A percentile compares a stretch with the other conserved stretches of the same genome.
Conservation (phyloP, 2,888 invertebrate genomes). For the Drosophila formosana region DNA sequence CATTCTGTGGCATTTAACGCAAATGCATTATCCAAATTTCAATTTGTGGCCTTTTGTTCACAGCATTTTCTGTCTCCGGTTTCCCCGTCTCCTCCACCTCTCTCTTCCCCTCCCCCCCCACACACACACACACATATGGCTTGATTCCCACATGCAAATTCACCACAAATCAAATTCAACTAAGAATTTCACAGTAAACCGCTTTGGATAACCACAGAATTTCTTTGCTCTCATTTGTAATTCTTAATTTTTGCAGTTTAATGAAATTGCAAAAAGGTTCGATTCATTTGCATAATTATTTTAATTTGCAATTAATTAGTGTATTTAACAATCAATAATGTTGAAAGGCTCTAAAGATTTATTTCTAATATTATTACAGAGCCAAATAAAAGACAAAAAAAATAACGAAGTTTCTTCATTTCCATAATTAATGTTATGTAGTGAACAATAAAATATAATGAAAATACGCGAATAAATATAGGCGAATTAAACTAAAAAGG, state of each 20-base stretch:
- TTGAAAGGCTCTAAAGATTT: too few relatives aligned
- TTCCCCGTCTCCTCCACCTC: background rate
- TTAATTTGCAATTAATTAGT: too few relatives aligned
- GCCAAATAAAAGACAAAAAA: background rate
- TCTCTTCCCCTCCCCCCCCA: background rate
- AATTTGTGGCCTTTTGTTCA: slow-evolving; percentile 21
- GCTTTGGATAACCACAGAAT: background rate
- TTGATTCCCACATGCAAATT: slow-evolving; percentile 6
- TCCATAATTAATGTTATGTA: too few relatives aligned
- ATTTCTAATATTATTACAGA: background rate
- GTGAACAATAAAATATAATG: too few relatives aligned
- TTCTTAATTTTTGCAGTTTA: background rate
- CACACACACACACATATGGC: background rate
- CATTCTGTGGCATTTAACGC: slow-evolving; percentile 35
- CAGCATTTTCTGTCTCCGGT: background rate
- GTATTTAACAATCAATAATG: background rate
- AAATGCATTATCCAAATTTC: slow-evolving; percentile 36
- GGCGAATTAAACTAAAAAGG: too few relatives aligned
- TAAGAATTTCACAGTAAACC: background rate
- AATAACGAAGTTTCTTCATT: too few relatives aligned
- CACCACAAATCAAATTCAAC: slow-evolving; percentile 10
- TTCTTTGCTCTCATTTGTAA: background rate
- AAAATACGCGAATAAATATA: background rate
- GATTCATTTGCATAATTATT: too few relatives aligned
- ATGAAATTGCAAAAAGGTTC: background rate